phyloP scores from a whole-genome alignment of 2,113 vertebrate species.

The Passerina amoena region DNA sequence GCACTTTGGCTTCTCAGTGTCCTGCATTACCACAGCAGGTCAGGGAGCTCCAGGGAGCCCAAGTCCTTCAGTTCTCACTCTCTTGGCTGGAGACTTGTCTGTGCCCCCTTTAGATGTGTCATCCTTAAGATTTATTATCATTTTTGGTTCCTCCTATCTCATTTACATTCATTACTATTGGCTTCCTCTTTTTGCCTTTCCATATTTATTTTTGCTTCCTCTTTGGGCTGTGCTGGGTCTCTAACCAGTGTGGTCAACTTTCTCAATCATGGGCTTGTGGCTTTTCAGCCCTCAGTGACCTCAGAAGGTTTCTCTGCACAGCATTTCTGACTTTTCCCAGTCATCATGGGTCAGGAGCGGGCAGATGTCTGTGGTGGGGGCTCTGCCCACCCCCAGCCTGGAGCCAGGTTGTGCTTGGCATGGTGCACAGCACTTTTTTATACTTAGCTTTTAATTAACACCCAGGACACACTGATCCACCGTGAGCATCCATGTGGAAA shows the following conservation, averaged over 20 bases:
- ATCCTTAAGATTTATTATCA: background rate
- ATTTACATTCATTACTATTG: background rate
- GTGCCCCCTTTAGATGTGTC: background rate
- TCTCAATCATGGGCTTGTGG: background rate
- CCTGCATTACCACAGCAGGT: background rate
- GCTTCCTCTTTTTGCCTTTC: constrained; percentile 19
- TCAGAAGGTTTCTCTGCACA: background rate
- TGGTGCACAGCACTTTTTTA: fast-evolving
- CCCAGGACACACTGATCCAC: background rate
- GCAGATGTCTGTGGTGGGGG: background rate
- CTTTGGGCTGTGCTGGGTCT: background rate
- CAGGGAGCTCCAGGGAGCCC: fast-evolving
- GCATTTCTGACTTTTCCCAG: background rate
- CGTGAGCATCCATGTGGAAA: background rate
- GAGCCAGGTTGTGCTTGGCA: background rate
- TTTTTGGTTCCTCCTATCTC: background rate
- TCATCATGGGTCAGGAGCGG: fast-evolving
- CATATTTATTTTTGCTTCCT: background rate
- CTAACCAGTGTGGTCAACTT: constrained; percentile 11
- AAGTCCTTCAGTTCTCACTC: background rate
- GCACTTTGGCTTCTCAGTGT: background rate
- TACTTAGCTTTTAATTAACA: background rate
- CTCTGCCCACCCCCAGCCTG: background rate
- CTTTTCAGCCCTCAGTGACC: constrained; percentile 22
- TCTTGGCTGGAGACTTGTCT: background rate